Conservation (phyloP, 1,140 invertebrate genomes). For the Dolichoris vasculosae region DNA sequence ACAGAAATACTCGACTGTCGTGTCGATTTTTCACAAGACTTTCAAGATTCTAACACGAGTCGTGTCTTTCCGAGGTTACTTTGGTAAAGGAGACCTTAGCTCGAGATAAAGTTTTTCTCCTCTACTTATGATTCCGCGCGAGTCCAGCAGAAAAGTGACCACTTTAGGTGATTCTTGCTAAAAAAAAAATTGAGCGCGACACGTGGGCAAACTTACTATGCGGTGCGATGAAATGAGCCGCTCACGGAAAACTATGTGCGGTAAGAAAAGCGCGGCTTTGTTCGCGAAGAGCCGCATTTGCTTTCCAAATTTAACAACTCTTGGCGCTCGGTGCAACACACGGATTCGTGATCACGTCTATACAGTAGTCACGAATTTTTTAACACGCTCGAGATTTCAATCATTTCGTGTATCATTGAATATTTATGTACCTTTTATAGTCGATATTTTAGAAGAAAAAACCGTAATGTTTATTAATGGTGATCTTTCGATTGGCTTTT, state of each 20-base stretch:
- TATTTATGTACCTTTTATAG: not conserved
- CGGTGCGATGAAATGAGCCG: not conserved
- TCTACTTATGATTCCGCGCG: conserved; percentile 54
- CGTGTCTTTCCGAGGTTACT: not conserved
- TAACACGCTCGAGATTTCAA: not conserved
- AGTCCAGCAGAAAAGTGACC: conserved; percentile 57
- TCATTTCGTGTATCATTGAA: conserved; percentile 19
- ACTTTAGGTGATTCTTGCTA: conserved; percentile 32
- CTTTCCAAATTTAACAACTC: not conserved
- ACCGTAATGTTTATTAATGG: too few species aligned
- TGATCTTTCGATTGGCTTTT: too few species aligned
- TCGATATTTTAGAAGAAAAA: not conserved
- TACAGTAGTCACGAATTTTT: too few species aligned
- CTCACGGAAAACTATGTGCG: not conserved
- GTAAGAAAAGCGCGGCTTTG: not conserved
- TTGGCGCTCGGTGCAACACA: too few species aligned
- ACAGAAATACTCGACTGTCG: not conserved
- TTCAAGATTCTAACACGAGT: not conserved
- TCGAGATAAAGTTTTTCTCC: conserved; percentile 39
- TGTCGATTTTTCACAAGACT: not conserved
- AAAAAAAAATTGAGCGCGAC: conserved; percentile 1
- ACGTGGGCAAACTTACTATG: too few species aligned
- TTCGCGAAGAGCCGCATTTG: not conserved
- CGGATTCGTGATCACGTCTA: too few species aligned
- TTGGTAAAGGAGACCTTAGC: not conserved